These are phyloP conservation scores for Danio choprae DNA, from an alignment of 2,797 vertebrate genomes.

Conservation along the genomic window DNA sequence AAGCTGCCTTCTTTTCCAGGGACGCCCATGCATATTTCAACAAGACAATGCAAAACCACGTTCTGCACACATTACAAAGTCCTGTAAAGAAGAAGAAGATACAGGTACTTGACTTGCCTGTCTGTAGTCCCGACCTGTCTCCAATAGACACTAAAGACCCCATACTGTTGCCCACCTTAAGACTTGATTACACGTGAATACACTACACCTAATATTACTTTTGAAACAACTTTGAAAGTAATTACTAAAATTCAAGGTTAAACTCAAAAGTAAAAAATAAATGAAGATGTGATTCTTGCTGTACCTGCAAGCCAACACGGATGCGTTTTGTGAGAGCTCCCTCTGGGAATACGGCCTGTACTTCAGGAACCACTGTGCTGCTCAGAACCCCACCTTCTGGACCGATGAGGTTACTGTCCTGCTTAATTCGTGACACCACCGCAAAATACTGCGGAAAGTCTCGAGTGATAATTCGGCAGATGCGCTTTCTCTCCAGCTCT, in stretches of 20 bases:
- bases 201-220: too few relatives aligned
- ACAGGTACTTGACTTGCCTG: too few relatives aligned
- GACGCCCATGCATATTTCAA: too few relatives aligned
- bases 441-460: slow-evolving; percentile 99
- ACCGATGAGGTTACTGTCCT: slow-evolving; percentile 96
- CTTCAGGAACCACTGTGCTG: slow-evolving; percentile 94
- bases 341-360: slow-evolving; percentile 96
- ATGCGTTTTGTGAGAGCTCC: slow-evolving; percentile 96
- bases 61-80: too few relatives aligned
- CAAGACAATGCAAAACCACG: too few relatives aligned
- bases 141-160: too few relatives aligned
- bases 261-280: background rate
- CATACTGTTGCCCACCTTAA: too few relatives aligned
- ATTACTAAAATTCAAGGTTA: background rate
- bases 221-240: background rate
- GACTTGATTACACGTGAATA: too few relatives aligned
- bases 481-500: slow-evolving; percentile 93
- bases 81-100: too few relatives aligned
- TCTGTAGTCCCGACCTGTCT: too few relatives aligned
- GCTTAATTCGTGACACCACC: slow-evolving; percentile 94
- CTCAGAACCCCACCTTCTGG: slow-evolving; percentile 95
- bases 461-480: slow-evolving; percentile 95
- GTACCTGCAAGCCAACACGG: slow-evolving; percentile 95
- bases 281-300: background rate
- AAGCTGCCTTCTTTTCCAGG: too few relatives aligned